Evolutionary conservation across 2,797 vertebrate species (phyloP), one percentile per base, ranked within the genome.

Genomic region (Vireo griseus): DNA sequence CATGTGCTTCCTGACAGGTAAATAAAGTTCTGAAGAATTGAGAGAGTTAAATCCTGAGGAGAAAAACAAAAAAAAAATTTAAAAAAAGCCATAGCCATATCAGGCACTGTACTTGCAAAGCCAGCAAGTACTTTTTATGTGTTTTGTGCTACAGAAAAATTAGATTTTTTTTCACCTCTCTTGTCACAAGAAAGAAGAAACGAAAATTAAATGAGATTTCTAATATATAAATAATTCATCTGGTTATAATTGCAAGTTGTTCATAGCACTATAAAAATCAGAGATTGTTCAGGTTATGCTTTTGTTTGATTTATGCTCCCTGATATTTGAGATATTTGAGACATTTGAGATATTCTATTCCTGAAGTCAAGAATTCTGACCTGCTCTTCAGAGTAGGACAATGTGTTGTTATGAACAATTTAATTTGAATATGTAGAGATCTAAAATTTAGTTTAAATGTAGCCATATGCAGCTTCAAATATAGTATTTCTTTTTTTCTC

Each of bases 401-500:
- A 9, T 35, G 16, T 0, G 0, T 77, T 85, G 22, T 31, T 83
- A 55, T 58, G 78, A 94, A 82, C 50, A 40, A 66, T 69, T 71
- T 63, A 19, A 86, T 92, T 90, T 96, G 72, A 96, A 87, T 95
- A 95, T 42, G 39, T 50, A 83, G 66, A 95, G 61, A 75, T 55
- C 16, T 45, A 78, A 94, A 78, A 94, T 57, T 59, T 79, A 87
- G 86, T 96, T 95, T 94, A 91, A 67, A 61, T 92, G 69, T 89
- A 94, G 47, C 61, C 66, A 61, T 77, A 96, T 88, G 88, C 76
- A 96, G 79, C 85, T 95, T 90, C 90, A 97, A 94, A 90, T 95
- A 88, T 87, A 97, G 83, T 37, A 80, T 91, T 96, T 95, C 69
- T 55, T 67, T 90, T 85, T 94, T 95, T 37, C 68, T 92, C 16